A percentile compares a stretch with the other conserved stretches of the same genome.
Evolutionary conservation across 2,888 invertebrate species (phyloP).

Genomic region (Clostera curtula): DNA sequence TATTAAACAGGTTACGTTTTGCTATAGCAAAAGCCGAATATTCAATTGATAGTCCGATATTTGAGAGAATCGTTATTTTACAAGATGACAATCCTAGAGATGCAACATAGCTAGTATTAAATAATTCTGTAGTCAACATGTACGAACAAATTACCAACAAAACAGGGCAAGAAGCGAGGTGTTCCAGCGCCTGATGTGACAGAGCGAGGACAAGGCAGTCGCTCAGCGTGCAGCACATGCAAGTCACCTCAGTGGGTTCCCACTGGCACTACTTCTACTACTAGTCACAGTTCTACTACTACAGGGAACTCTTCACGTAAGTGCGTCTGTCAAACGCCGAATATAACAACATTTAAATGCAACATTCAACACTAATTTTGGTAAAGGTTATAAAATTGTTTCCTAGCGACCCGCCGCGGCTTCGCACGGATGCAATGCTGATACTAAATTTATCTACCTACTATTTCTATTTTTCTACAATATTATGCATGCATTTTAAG

Average conservation of each 20-base stretch:
- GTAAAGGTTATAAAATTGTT: too few relatives aligned
- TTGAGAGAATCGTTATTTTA: too few relatives aligned
- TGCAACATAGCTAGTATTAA: not conserved
- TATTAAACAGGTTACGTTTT: too few relatives aligned
- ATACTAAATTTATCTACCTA: too few relatives aligned
- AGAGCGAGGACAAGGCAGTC: conserved; percentile 43
- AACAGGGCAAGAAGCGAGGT: conserved; percentile 57
- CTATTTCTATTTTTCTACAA: too few relatives aligned
- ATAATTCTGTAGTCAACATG: not conserved
- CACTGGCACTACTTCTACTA: conserved; percentile 65
- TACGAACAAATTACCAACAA: too few relatives aligned
- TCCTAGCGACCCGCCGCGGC: too few relatives aligned
- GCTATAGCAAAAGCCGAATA: too few relatives aligned
- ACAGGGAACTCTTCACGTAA: conserved; percentile 77
- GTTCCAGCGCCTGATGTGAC: conserved; percentile 78
- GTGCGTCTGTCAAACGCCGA: conserved; percentile 18
- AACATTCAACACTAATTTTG: too few relatives aligned
- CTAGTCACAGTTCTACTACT: conserved; percentile 75
- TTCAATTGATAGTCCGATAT: too few relatives aligned
- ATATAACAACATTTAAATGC: conserved; percentile 7
- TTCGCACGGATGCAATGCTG: too few relatives aligned
- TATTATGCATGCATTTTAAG: too few relatives aligned
- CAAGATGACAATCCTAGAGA: not conserved
- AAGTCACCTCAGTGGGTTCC: conserved; percentile 62
- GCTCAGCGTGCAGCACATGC: conserved; percentile 32